Conservation (phyloP, 2,113 vertebrate genomes). For the Gobio gobio region DNA sequence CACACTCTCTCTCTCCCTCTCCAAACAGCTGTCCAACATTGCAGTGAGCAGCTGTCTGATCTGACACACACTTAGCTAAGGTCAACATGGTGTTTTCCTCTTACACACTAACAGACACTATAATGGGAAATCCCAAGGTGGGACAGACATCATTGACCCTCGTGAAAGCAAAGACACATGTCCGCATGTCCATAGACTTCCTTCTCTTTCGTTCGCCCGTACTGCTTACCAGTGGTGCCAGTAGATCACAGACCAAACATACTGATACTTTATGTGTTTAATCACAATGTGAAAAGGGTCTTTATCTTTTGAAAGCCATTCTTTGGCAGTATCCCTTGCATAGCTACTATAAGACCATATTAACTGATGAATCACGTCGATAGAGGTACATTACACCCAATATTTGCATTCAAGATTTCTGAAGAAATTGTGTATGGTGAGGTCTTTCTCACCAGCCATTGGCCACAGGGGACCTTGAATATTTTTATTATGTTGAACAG, state of each 20-base stretch:
- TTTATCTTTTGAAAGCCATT: neutral
- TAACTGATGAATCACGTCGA: neutral
- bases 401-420: conserved; percentile 11
- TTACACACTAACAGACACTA: conserved; percentile 35
- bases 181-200: conserved; percentile 8
- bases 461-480: conserved; percentile 63
- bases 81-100: conserved; percentile 55
- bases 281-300: no score
- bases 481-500: conserved; percentile 71
- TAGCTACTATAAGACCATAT: neutral
- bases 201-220: neutral
- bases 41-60: conserved; percentile 60
- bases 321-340: neutral
- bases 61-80: conserved; percentile 52
- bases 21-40: conserved; percentile 46
- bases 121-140: conserved; percentile 67
- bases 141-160: conserved; percentile 49
- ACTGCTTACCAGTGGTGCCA: neutral
- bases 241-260: neutral
- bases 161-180: conserved; percentile 53
- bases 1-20: conserved; percentile 14
- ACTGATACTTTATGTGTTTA: neutral
- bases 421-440: conserved; percentile 29
- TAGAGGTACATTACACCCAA: neutral
- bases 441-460: conserved; percentile 47